These are phyloP conservation scores for Alcis repandata DNA, from an alignment of 2,888 invertebrate species.

Conservation along the genomic window DNA sequence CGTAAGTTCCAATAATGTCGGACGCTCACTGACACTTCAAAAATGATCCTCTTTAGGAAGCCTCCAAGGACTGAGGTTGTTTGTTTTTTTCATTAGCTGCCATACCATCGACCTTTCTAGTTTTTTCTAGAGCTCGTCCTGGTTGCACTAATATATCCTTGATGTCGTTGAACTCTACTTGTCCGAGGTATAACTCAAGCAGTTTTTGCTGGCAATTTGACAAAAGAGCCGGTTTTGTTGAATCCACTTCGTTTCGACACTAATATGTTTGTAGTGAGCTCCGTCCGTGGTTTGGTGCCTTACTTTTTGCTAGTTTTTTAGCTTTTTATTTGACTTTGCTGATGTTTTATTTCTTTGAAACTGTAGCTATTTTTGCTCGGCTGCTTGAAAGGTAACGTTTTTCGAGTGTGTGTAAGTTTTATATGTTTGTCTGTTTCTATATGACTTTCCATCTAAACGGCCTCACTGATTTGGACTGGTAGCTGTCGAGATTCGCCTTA, in stretches of 20 bases:
- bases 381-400: too few species aligned
- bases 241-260: slow-evolving; percentile 29
- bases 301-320: slow-evolving; percentile 20
- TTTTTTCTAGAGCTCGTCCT: slow-evolving; percentile 28
- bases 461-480: too few species aligned
- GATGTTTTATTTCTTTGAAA: not conserved
- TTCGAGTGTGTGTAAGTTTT: too few species aligned
- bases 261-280: slow-evolving; percentile 29
- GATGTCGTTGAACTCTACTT: slow-evolving; percentile 32
- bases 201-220: slow-evolving; percentile 41
- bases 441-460: too few species aligned
- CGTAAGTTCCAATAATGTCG: slow-evolving; percentile 51
- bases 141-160: slow-evolving; percentile 29
- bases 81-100: slow-evolving; percentile 54
- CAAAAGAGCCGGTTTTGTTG: slow-evolving; percentile 43
- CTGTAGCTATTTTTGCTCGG: not conserved
- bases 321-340: slow-evolving; percentile 1
- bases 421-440: too few species aligned
- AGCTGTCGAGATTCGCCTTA: too few species aligned
- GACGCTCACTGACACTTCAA: slow-evolving; percentile 60
- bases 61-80: slow-evolving; percentile 41
- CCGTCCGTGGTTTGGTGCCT: slow-evolving; percentile 18
- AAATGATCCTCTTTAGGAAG: slow-evolving; percentile 57
- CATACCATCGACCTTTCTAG: slow-evolving; percentile 48
- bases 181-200: slow-evolving; percentile 37